Evolutionary conservation across 1,140 invertebrate genomes (phyloP).

Genomic region (Heliconius congener): DNA sequence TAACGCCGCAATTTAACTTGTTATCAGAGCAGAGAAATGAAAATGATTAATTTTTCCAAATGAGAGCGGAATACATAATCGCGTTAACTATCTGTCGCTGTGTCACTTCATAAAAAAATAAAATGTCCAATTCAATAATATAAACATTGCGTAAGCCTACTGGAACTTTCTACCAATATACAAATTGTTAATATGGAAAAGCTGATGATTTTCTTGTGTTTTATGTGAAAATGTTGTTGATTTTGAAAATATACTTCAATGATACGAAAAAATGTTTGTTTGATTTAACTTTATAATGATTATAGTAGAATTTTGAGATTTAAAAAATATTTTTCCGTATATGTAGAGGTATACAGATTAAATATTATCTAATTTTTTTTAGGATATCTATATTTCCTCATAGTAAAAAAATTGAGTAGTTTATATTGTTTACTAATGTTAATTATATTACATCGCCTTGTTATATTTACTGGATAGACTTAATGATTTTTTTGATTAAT

Average conservation of each 20-base stretch:
- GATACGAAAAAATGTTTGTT: not conserved
- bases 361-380: no score
- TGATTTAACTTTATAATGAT: not conserved
- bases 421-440: no score
- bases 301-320: no score
- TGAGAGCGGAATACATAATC: no score
- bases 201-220: not conserved
- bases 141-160: slow-evolving; percentile 45
- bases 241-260: not conserved
- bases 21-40: no score
- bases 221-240: not conserved
- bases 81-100: no score
- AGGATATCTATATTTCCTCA: no score
- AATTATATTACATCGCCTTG: not conserved
- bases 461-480: not conserved
- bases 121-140: not conserved
- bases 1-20: no score
- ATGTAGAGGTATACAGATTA: no score
- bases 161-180: slow-evolving; percentile 43
- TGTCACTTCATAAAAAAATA: not conserved
- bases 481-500: not conserved
- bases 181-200: not conserved
- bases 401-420: no score
- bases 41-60: no score
- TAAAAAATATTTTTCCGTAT: no score